Base-by-base conservation (phyloP, 2,888 invertebrate species). In the Pantelozetes paolii region DNA sequence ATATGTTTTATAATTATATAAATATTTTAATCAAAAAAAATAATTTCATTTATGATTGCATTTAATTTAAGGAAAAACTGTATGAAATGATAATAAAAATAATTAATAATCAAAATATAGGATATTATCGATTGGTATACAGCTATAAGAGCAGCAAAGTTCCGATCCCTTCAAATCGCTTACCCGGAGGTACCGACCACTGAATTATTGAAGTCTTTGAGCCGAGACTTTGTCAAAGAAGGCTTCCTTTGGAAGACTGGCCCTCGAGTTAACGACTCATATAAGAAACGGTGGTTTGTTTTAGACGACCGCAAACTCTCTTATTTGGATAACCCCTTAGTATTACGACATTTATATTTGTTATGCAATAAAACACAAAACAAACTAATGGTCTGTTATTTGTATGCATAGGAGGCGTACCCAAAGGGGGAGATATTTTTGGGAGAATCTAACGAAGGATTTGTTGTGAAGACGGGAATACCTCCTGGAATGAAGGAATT, bases 241-340 rank as follows among this genome's bases (percentile, higher is more conserved):
- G 94, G 94, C 3, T 93, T 89, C 88, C 84, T 94, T 50, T 89
- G 89, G 87, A 94, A 94, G 84, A 93, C 92, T 0, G 94, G 94
- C 0, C 94, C 94, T 0, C 84, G 89, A 75, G 85, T 87, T 2
- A 88, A 88, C 5, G 93, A 94, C 80, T 89, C 90, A 0, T 93
- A 91, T 81, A 88, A 90, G 78, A 88, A 90, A 78, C 84, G 94
- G 69, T 94, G 94, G 94, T 93, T 93, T 82, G 92, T 92, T 0
- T 82, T 94, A 59, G 93, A 93, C 79, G 89, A 90, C 79, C 86
- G 94, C 77, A 93, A 92, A 82, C 84, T 94, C n/a, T 93, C 93
- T 92, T 94, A 94, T 80, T 91, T 92, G 80, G 90, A 92, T 80
- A 91, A 92, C 80, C 89, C 90, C 1, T 83, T 93, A 81, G 87